Base-by-base conservation (phyloP, 2,797 vertebrate genomes). In the Gadopsis bispinosus region DNA sequence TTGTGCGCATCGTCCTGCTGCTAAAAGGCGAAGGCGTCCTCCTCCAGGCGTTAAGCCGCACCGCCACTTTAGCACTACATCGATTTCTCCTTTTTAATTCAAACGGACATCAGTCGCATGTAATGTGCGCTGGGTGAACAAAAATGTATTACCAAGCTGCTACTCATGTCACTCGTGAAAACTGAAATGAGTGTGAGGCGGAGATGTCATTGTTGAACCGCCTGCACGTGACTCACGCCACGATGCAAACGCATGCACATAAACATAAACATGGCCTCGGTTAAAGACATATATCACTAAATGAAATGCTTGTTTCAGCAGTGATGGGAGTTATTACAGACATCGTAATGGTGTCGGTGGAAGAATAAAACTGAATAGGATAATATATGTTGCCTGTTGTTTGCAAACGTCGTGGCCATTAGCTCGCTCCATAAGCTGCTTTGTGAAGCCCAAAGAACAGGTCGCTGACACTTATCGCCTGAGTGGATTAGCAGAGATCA, bases 401-500 rank as follows among this genome's bases (percentile, higher is more conserved):
- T 16, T 53, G 5, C 56, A 53, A 10, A 50, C 48, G 0, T 3
- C 22, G 61, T 69, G 70, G 3, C 22, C 43, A 47, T 79, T 66
- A 59, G n/a, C 33, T 71, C 22, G 54, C 5, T 41, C 51, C 45
- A 17, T 59, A 69, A 74, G 54, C 73, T 54, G 69, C 72, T 74
- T 41, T 48, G 61, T 64, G 0, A 11, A 55, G 33, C 3, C 20
- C 8, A 33, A 9, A 16, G 39, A 85, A 41, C 3, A 53, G 64
- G 62, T 77, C 83, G 50, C 17, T 67, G 74, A 69, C 73, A 47
- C 33, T 47, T 20, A 61, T 76, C 41, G 62, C 50, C 77, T 84
- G 82, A 87, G 72, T 82, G 75, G 69, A 84, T 83, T 71, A 81
- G 37, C 45, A 73, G 47, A 67, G 35, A 67, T 81, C 66, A 76